These are phyloP conservation scores for Panthera leo DNA, from an alignment of 2,113 vertebrate genomes.

Conservation along the genomic window DNA sequence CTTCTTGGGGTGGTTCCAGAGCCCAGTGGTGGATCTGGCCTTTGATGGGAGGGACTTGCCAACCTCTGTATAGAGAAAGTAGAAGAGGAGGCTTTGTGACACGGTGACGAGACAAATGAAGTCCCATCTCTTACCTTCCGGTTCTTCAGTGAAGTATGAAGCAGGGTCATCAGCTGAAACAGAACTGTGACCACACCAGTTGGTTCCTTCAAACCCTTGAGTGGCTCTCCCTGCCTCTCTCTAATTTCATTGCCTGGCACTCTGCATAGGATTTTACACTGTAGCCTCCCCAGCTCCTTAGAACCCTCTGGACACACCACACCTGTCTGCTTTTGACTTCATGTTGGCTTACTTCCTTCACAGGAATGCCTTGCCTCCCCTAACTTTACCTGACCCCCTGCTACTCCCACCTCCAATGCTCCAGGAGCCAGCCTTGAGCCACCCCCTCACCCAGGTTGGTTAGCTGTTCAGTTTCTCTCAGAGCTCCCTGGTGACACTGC, in stretches of 20 bases:
- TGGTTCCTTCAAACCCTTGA: not conserved
- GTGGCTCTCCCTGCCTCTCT: not conserved
- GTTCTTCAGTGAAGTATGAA: not conserved
- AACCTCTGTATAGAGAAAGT: not conserved
- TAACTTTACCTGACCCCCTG: not conserved
- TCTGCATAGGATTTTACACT: not conserved
- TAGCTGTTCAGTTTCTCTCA: not conserved
- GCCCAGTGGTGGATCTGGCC: not conserved
- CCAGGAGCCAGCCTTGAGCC: not conserved
- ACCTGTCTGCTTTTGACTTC: not conserved
- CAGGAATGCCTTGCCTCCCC: not conserved
- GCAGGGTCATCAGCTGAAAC: not conserved
- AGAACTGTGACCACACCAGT: not conserved
- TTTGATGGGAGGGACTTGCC: not conserved
- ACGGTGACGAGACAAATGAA: not conserved
- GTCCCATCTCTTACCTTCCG: not conserved
- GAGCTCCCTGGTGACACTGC: not conserved
- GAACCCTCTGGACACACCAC: not conserved
- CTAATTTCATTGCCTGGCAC: not conserved
- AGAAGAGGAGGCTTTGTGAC: not conserved
- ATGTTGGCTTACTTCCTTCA: not conserved
- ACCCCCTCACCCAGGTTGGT: not conserved
- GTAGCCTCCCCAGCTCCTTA: accelerated
- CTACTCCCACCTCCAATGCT: accelerated
- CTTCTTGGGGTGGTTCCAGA: not conserved